These are phyloP conservation scores for Lysandra bellargus DNA, from an alignment of 2,888 invertebrate species.

Conservation along the genomic window DNA sequence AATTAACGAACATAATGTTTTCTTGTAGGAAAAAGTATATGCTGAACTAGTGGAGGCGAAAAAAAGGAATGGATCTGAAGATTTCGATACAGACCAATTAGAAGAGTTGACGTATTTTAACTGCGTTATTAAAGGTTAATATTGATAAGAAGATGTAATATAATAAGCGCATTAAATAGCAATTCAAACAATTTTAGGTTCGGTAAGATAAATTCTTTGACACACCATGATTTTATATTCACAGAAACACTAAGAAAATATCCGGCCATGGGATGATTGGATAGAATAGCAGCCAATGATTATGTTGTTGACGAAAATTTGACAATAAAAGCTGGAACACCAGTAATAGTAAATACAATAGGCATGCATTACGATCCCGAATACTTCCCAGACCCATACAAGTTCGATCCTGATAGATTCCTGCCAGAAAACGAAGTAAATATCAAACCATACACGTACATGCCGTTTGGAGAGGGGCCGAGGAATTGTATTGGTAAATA, in stretches of 20 bases:
- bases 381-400: slow-evolving; percentile 72
- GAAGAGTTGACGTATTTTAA: slow-evolving; percentile 47
- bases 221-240: background rate
- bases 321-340: slow-evolving; percentile 52
- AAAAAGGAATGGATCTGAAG: slow-evolving; percentile 38
- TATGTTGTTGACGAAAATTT: slow-evolving; percentile 53
- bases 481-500: slow-evolving; percentile 33
- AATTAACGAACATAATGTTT: background rate
- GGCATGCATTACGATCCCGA: slow-evolving; percentile 63
- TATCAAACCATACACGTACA: slow-evolving; percentile 50
- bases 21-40: slow-evolving; percentile 38
- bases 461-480: slow-evolving; percentile 78
- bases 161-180: too few relatives aligned
- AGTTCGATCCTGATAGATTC: slow-evolving; percentile 79
- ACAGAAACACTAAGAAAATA: slow-evolving; percentile 56
- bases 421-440: slow-evolving; percentile 73
- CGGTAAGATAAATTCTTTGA: background rate
- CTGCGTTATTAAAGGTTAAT: slow-evolving; percentile 51
- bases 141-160: too few relatives aligned
- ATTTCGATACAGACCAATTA: slow-evolving; percentile 43
- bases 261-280: slow-evolving; percentile 56
- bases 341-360: slow-evolving; percentile 47
- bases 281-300: slow-evolving; percentile 47
- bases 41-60: slow-evolving; percentile 24
- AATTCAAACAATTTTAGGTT: too few relatives aligned